Percentiles rank a stretch among this genome's conserved stretches.
Conservation (phyloP, 2,113 vertebrate genomes). For the Hemichromis elongatus region DNA sequence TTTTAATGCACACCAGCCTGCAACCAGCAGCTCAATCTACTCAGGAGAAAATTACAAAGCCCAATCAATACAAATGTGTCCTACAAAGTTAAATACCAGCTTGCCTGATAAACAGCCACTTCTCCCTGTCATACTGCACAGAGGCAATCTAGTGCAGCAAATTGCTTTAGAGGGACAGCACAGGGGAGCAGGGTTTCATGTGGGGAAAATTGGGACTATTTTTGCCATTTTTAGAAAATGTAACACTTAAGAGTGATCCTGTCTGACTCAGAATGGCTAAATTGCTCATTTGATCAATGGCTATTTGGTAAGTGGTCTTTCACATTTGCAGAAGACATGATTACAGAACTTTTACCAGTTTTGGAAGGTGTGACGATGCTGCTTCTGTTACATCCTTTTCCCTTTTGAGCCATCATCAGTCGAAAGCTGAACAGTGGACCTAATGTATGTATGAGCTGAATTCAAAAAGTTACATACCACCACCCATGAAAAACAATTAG, state of each 20-base stretch:
- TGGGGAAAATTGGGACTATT: constrained; percentile 4
- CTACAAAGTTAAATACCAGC: constrained; percentile 60
- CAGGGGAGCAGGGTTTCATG: neutral
- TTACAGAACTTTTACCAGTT: neutral
- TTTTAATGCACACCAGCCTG: constrained; percentile 42
- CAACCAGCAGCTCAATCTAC: constrained; percentile 46
- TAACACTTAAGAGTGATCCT: neutral
- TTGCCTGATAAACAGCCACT: constrained; percentile 53
- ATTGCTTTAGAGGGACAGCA: constrained; percentile 25
- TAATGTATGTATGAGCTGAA: neutral
- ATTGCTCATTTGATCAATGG: neutral
- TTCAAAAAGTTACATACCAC: neutral
- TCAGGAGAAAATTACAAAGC: constrained; percentile 59
- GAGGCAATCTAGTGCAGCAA: constrained; percentile 32
- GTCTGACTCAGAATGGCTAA: neutral
- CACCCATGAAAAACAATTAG: neutral
- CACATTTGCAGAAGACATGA: neutral
- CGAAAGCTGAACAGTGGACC: neutral
- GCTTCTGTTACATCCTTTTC: neutral
- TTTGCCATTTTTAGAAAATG: neutral
- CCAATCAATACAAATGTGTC: constrained; percentile 66
- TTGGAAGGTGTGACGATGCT: neutral
- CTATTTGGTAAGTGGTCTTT: neutral
- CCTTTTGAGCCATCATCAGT: neutral
- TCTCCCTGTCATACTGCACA: constrained; percentile 31